A percentile compares a stretch with the other conserved stretches of the same genome.
These are phyloP conservation scores for Gonocerus acuteangulatus DNA, from an alignment of 2,888 invertebrate genomes.

Conservation along the genomic window DNA sequence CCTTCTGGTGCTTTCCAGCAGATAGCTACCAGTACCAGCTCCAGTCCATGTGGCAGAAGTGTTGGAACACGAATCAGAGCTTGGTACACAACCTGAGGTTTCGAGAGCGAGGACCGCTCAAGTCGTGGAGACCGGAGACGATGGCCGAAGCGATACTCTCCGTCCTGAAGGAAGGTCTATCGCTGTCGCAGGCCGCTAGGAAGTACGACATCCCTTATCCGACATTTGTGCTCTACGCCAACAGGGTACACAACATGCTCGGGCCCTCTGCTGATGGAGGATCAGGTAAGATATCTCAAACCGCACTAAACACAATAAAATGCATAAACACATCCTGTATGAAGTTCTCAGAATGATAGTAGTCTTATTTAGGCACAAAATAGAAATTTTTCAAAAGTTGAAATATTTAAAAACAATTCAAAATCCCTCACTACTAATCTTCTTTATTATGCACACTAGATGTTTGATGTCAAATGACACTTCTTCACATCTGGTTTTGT, in stretches of 20 bases:
- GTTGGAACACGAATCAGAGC: constrained; percentile 89
- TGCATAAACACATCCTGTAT: too few relatives aligned
- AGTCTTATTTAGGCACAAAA: too few relatives aligned
- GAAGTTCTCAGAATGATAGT: too few relatives aligned
- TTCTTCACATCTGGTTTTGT: too few relatives aligned
- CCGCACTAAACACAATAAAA: too few relatives aligned
- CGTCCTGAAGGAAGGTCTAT: constrained; percentile 81
- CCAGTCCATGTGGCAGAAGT: constrained; percentile 93
- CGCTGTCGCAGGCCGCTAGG: constrained; percentile 80
- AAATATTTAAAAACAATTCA: too few relatives aligned
- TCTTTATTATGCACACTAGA: too few relatives aligned
- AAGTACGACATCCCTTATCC: constrained; percentile 93
- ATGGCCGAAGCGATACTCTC: constrained; percentile 93
- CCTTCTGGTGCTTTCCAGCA: constrained; percentile 50
- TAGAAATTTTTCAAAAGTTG: too few relatives aligned
- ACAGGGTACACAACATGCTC: constrained; percentile 87
- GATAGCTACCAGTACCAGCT: constrained; percentile 92
- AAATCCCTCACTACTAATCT: too few relatives aligned
- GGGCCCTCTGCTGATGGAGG: constrained; percentile 87
- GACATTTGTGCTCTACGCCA: constrained; percentile 86
- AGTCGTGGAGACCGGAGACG: constrained; percentile 89
- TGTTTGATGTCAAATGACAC: too few relatives aligned
- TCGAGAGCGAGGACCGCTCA: constrained; percentile 83
- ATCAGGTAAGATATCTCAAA: constrained; percentile 59
- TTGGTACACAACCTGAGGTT: constrained; percentile 84